Percentiles rank a stretch among this genome's conserved stretches.
Evolutionary conservation across 2,888 invertebrate genomes (phyloP).

Genomic region (Conops quadrifasciatus): DNA sequence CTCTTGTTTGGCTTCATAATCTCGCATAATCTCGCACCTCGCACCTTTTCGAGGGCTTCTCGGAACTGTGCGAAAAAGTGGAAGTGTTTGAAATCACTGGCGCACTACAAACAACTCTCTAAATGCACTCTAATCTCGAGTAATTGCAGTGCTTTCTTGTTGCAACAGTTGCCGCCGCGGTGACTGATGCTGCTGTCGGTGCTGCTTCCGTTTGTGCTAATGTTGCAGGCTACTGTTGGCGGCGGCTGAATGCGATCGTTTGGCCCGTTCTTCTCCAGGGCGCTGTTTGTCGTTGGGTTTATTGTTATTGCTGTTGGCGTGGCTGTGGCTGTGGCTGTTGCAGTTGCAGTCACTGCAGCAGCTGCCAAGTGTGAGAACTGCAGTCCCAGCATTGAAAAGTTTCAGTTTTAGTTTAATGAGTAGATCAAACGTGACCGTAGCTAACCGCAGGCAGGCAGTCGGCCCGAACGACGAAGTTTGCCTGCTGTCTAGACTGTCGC

Average conservation of each 20-base stretch:
- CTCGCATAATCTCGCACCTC: too few species aligned
- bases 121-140: constrained; percentile 3
- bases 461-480: not conserved
- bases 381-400: not conserved
- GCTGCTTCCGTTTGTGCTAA: not conserved
- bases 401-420: constrained; percentile 23
- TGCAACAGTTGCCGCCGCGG: not conserved
- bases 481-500: constrained; percentile 12
- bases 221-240: constrained; percentile 4
- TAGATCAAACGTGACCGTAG: constrained; percentile 31
- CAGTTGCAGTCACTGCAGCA: not conserved
- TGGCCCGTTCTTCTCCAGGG: too few species aligned
- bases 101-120: not conserved
- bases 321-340: not conserved
- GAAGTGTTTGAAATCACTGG: constrained; percentile 16
- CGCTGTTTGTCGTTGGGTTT: not conserved
- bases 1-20: constrained; percentile 3
- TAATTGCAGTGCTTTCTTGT: constrained; percentile 7
- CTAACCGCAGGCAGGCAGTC: not conserved
- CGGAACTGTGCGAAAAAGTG: constrained; percentile 25
- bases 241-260: too few species aligned
- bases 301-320: constrained; percentile 20
- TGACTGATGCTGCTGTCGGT: not conserved
- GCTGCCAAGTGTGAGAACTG: constrained; percentile 15
- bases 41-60: constrained; percentile 14